A percentile compares a stretch with the other conserved stretches of the same genome.
Conservation (phyloP, 2,113 vertebrate genomes). For the Syngnathus typhle region DNA sequence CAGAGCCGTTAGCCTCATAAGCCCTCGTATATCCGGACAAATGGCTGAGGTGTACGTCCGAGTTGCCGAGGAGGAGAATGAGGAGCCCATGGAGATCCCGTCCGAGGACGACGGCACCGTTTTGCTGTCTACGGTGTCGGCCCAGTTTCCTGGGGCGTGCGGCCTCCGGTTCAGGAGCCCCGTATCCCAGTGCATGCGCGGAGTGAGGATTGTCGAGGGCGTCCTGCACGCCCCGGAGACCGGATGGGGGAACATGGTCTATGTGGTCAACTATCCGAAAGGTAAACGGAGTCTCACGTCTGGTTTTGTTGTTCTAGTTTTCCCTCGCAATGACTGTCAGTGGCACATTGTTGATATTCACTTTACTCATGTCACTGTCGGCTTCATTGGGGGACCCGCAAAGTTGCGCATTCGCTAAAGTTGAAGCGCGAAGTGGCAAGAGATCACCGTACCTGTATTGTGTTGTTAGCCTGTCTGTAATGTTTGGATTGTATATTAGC, state of each 20-base stretch:
- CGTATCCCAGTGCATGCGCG: conserved; percentile 94
- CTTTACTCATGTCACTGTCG: not conserved
- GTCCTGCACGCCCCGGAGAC: conserved; percentile 88
- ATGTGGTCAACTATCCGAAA: conserved; percentile 97
- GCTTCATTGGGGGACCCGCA: too few relatives aligned
- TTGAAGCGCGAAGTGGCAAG: too few relatives aligned
- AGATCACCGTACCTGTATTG: too few relatives aligned
- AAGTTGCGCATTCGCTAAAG: too few relatives aligned
- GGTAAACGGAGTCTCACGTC: conserved; percentile 61
- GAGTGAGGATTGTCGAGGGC: conserved; percentile 90
- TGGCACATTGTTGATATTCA: not conserved
- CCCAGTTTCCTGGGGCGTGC: conserved; percentile 95
- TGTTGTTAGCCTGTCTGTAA: too few relatives aligned
- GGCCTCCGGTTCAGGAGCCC: conserved; percentile 93
- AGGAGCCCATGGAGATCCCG: conserved; percentile 97
- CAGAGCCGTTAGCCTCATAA: conserved; percentile 30
- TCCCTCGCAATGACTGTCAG: not conserved
- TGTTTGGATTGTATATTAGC: too few relatives aligned
- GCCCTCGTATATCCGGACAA: conserved; percentile 15
- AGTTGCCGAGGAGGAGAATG: conserved; percentile 96
- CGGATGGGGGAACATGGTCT: conserved; percentile 92
- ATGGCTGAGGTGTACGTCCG: conserved; percentile 90
- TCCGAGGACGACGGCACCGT: conserved; percentile 95
- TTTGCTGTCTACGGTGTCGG: conserved; percentile 90
- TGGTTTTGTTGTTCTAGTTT: not conserved